Evolutionary conservation across 2,113 vertebrate genomes (phyloP), one percentile per base, ranked within the genome.

Genomic region (Saccopteryx leptura): DNA sequence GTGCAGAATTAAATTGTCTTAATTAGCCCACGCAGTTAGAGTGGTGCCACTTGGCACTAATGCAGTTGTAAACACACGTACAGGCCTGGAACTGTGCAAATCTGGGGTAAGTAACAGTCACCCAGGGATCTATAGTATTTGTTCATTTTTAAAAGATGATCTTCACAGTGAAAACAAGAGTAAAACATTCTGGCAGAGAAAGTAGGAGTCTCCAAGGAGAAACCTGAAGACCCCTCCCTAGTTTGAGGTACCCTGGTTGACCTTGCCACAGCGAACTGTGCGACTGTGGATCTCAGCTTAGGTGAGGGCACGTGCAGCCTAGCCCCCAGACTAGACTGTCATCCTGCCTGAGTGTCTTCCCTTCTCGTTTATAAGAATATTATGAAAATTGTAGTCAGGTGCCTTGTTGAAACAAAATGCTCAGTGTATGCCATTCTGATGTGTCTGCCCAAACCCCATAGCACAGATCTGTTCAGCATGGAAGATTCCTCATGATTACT

Each of bases 141-240:
- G 65, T 66, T 84, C 11, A 11, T 84, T 72, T 96, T 83, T 19
- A 79, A 91, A 97, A 91, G 17, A 56, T 75, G 39, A 19, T 90
- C 33, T 71, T 28, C 28, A 54, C 17, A 69, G 28, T 68, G 88
- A 92, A 80, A 75, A 87, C 39, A 50, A 19, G 26, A 68, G 19
- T n/a, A 33, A 95, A 61, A 75, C 54, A 9, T 78, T 61, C 28
- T 72, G 80, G 31, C 72, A 60, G 33, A n/a, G 75, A 85, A 68
- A 90, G 72, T 33, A 19, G 1, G 12, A 7, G 60, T 31, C 75
- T 74, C 80, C 1, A 1, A 71, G 79, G 66, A 75, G 76, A 72
- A 56, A 39, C 60, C 33, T 39, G 19, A 26, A 56, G 8, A 21
- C 26, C 15, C 26, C n/a, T 4, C 28, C 24, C n/a, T 54, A 4